Evolutionary conservation across 2,113 vertebrate genomes (phyloP), one percentile per base, ranked within the genome.

Genomic region (Hippopotamus amphibius): DNA sequence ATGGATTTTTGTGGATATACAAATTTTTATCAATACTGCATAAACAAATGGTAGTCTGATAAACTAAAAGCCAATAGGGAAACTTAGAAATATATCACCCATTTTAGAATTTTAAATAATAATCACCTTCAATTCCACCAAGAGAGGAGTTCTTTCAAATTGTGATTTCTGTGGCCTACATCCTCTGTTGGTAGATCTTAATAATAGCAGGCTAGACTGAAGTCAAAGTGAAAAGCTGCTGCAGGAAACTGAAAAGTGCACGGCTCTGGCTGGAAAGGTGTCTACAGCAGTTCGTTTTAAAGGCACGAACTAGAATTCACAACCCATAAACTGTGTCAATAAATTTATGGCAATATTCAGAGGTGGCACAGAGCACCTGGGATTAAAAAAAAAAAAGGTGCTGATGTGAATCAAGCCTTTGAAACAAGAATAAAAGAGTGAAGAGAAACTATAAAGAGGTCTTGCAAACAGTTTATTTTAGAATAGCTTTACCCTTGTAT

Each of bases 281-380:
- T 98, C 88, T 94, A 94, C 2, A 80, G 96, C 53, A 98, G 85
- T 41, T 98, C 91, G 95, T 84, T 96, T 98, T 97, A 93, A 98
- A 88, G 55, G 95, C 76, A 96, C 76, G 96, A 97, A 96, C 86
- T 87, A 94, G 93, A 97, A 97, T 95, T 95, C 95, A 87, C 82
- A 94, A 84, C 76, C 93, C 91, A 79, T 85, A 97, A 98, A 93
- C 84, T 93, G 46, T 90, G 86, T 83, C 15, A 50, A 88, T 76
- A 96, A 61, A 81, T 46, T 77, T 74, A 93, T 68, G 46, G 69
- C 85, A 97, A 93, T 69, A 74, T 88, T 96, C 85, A 94, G 83
- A 95, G 88, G 85, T 93, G 93, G 33, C 59, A 96, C 17, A 63
- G 65, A 72, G 50, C 26, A 94, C 48, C 63, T 57, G 28, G 26